These are phyloP conservation scores for Panzeria rudis DNA, from an alignment of 2,888 invertebrate genomes.

Conservation along the genomic window DNA sequence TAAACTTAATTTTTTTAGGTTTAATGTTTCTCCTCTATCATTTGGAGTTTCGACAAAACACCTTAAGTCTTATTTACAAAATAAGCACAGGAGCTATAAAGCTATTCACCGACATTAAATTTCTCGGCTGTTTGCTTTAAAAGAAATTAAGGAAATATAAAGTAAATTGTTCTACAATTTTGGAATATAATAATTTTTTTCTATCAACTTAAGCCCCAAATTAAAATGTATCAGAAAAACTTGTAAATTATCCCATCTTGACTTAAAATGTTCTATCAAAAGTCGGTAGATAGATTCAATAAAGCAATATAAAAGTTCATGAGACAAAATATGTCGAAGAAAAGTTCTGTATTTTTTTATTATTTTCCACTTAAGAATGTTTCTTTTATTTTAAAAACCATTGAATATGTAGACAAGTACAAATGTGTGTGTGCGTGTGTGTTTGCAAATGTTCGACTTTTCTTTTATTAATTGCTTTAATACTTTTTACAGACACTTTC, in stretches of 20 bases:
- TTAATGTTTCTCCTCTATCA: no score
- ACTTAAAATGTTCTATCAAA: background rate
- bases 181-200: background rate
- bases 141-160: no score
- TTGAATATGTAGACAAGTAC: background rate
- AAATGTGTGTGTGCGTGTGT: background rate
- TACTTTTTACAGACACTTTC: constrained; percentile 48
- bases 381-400: background rate
- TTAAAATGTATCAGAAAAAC: background rate
- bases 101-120: no score
- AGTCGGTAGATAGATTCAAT: background rate
- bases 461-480: constrained; percentile 58
- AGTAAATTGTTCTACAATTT: no score
- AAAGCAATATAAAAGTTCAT: background rate
- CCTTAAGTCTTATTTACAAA: no score
- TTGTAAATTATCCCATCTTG: background rate
- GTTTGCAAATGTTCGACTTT: constrained; percentile 24
- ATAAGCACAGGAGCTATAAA: no score
- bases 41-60: no score
- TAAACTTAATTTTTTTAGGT: no score
- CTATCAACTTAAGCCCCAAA: background rate
- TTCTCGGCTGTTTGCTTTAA: no score
- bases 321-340: background rate
- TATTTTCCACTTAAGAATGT: background rate
- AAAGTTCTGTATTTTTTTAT: background rate